Evolutionary conservation across 2,888 invertebrate species (phyloP), one percentile per base, ranked within the genome.

Genomic region (Eupeodes latifasciatus): DNA sequence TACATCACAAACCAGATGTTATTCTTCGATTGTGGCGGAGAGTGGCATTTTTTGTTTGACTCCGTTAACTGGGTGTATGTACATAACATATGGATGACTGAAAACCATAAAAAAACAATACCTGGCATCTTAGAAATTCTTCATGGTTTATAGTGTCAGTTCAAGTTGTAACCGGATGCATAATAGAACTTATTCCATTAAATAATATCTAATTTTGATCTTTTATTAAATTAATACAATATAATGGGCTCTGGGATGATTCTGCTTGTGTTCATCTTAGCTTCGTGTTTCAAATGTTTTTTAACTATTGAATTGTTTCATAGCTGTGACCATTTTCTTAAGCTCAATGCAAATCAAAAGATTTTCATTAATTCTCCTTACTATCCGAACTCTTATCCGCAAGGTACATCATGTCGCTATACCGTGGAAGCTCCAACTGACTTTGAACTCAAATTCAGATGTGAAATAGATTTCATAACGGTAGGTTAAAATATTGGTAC

Each of bases 361-460:
- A 83, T 93, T 10, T 92, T 91, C 55, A 90, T 93, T 5, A 93
- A 92, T 84, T 93, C 93, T 4, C 92, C 93, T 0, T 92, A 92
- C 82, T 93, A 92, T 90, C 93, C 93, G 12, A 87, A 77, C 7
- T 66, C 88, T 51, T 93, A 92, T 91, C 92, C 92, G 6, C 71
- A 89, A 4, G 93, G 92, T 40, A 92, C 91, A 16, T 93, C 93
- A 6, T 93, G 93, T 55, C 92, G 93, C 47, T 93, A 93, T 81
- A 89, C 90, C 0, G 79, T 93, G 4, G 90, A 90, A 59, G 93
- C 92, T 6, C 93, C 93, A 34, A 88, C 76, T 27, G 92, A 93
- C 89, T 91, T 92, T 72, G 90, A 91, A 79, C 74, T 93, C 14
- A 89, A 91, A 27, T 91, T 93, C 67, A 91, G 90, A 9, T 93